Evolutionary conservation across 2,797 vertebrate genomes (phyloP).

Genomic region (Toxotes lorentzi): DNA sequence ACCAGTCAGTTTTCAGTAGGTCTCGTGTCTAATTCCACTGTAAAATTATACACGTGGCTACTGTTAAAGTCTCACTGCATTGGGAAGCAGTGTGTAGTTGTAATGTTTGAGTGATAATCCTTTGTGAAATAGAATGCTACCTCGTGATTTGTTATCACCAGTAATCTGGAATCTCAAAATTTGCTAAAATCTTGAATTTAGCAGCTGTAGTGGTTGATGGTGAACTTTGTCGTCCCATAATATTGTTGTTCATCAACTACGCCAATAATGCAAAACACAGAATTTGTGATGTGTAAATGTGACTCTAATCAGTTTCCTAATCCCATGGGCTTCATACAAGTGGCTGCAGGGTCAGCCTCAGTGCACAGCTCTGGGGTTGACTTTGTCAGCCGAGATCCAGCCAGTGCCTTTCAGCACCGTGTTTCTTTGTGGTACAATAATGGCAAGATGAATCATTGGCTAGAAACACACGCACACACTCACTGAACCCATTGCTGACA

Average conservation of each 20-base stretch:
- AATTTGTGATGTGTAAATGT: constrained; percentile 1
- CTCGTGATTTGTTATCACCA: not conserved
- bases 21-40: not conserved
- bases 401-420: constrained; percentile 61
- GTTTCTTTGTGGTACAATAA: constrained; percentile 72
- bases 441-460: constrained; percentile 69
- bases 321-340: constrained; percentile 1
- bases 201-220: not conserved
- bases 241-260: not conserved
- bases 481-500: constrained; percentile 57
- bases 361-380: constrained; percentile 27
- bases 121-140: not conserved
- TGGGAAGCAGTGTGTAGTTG: not conserved
- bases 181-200: not conserved
- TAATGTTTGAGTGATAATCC: not conserved
- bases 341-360: constrained; percentile 31
- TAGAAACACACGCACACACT: constrained; percentile 35
- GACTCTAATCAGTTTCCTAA: constrained; percentile 8
- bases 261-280: not conserved
- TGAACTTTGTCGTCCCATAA: not conserved
- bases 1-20: not conserved
- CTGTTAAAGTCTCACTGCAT: not conserved
- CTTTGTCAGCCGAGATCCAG: constrained; percentile 45
- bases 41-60: not conserved
- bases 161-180: not conserved